phyloP scores from a whole-genome alignment of 1,140 invertebrate species.

The Dryas iulia region DNA sequence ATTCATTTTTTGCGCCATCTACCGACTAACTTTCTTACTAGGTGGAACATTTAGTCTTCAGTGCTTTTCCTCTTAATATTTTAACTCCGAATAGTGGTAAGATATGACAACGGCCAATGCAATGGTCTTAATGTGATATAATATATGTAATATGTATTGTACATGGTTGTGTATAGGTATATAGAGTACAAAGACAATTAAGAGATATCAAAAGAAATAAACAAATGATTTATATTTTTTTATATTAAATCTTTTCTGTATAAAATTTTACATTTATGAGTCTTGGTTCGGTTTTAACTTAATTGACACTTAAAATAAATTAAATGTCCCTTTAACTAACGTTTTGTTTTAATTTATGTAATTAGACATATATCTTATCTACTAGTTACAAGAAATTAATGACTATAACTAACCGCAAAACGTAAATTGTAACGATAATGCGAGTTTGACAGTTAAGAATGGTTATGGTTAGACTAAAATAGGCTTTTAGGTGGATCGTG shows the following conservation, averaged over 20 bases:
- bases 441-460: conserved; percentile 2
- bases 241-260: too few species aligned
- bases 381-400: background rate
- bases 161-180: too few species aligned
- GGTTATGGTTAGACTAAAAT: background rate
- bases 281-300: too few species aligned
- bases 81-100: background rate
- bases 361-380: background rate
- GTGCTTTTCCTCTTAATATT: background rate
- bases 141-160: background rate
- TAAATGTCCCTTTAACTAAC: too few species aligned
- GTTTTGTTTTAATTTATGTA: too few species aligned
- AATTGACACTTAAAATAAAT: too few species aligned
- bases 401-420: background rate
- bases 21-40: background rate
- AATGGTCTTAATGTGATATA: background rate
- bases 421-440: background rate
- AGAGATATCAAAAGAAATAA: background rate
- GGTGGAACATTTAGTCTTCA: background rate
- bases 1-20: background rate
- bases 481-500: conserved; percentile 32
- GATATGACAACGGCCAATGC: background rate
- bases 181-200: background rate
- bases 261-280: too few species aligned
- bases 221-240: too few species aligned